Base-by-base conservation (phyloP, 2,113 vertebrate species). In the Physeter macrocephalus region DNA sequence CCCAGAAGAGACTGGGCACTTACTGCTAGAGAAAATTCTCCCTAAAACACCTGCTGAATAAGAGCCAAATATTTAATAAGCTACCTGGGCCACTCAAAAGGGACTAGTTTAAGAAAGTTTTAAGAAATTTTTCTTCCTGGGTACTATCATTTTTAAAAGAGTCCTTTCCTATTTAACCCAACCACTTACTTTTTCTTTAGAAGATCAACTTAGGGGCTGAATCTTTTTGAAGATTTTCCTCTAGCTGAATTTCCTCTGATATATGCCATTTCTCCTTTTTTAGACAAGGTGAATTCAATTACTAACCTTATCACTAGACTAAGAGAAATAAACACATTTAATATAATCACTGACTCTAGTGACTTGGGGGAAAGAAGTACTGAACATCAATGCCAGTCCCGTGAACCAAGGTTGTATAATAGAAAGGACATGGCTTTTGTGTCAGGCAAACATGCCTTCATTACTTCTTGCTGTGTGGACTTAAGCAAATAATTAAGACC, bases 251-350 rank as follows among this genome's bases (percentile, higher is more conserved):
- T 88, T 93, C 93, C 64, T 88, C 59, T 86, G 85, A 94, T 69
- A 90, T 72, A 95, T 82, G 36, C 59, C 49, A 94, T 39, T 75
- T 85, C 43, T 93, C 54, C 64, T 78, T 90, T 78, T 94, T 86
- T 86, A 95, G 54, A 94, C 81, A 96, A 90, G 85, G 0, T 83
- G 54, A 96, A 96, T 78, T 96, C 69, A 94, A 77, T 84, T 71
- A 81, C 31, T 94, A 52, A 90, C 25, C 64, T 82, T 85, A 95
- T 75, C 49, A 78, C 57, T 62, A 85, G 72, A 93, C 66, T 91
- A 93, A 93, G 27, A 96, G 59, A 97, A 94, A 61, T 66, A 88
- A 90, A 80, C 29, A 93, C 27, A 90, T 83, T 96, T 95, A 93
- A 88, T 83, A 95, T 29, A 91, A 71, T 84, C 64, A 90, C 18